phyloP scores from a whole-genome alignment of 1,140 invertebrate species.

The Delia radicum region DNA sequence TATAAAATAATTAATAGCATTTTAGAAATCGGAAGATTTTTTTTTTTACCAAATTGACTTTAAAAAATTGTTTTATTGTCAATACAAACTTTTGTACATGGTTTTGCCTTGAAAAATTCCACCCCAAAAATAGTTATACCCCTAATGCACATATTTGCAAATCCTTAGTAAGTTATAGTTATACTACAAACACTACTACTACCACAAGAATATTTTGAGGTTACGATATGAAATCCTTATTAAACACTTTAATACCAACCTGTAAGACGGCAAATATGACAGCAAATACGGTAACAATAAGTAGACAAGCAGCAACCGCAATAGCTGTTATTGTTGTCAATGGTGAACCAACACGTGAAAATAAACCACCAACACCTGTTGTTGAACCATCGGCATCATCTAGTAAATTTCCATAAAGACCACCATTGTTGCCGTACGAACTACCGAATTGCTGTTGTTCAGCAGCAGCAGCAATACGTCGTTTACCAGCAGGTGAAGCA shows the following conservation, averaged over 20 bases:
- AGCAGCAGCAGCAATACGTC: slow-evolving; percentile 66
- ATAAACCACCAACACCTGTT: slow-evolving; percentile 48
- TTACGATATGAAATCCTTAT: neutral
- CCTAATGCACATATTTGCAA: neutral
- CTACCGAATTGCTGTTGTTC: slow-evolving; percentile 56
- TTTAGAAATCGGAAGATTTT: too few species aligned
- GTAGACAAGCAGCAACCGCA: slow-evolving; percentile 66
- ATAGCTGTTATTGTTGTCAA: slow-evolving; percentile 66
- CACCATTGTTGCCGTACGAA: slow-evolving; percentile 41
- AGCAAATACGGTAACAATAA: slow-evolving; percentile 66
- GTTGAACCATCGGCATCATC: slow-evolving; percentile 47
- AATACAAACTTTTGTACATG: too few species aligned
- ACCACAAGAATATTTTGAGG: neutral
- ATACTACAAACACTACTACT: neutral
- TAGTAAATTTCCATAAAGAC: slow-evolving; percentile 28
- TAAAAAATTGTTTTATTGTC: too few species aligned
- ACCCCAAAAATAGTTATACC: too few species aligned
- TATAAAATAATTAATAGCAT: too few species aligned
- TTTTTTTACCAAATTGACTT: too few species aligned
- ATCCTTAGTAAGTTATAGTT: neutral
- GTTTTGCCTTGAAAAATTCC: too few species aligned
- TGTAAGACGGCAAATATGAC: slow-evolving; percentile 69
- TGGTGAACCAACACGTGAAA: slow-evolving; percentile 44
- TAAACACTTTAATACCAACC: slow-evolving; percentile 55
- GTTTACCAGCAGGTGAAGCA: slow-evolving; percentile 72